phyloP scores from a whole-genome alignment of 2,888 invertebrate genomes.

The Unio delphinus region DNA sequence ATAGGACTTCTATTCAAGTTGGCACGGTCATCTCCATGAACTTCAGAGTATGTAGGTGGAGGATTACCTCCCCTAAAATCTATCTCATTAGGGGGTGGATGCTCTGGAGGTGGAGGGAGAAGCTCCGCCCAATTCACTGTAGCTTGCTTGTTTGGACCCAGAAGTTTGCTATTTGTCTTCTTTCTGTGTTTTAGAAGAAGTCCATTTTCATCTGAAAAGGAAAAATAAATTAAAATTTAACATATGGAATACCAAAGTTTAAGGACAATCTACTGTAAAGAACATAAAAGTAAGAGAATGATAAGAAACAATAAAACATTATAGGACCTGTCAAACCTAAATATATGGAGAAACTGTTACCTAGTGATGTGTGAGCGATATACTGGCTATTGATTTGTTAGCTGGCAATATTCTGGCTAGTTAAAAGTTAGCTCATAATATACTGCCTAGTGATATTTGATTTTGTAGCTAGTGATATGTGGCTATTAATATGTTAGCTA shows the following conservation, averaged over 20 bases:
- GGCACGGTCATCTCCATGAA: slow-evolving; percentile 29
- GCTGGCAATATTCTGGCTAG: too few relatives aligned
- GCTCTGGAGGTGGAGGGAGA: slow-evolving; percentile 72
- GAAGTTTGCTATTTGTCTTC: slow-evolving; percentile 29
- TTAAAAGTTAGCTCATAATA: too few relatives aligned
- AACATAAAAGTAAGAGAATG: too few relatives aligned
- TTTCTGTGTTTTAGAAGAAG: slow-evolving; percentile 54
- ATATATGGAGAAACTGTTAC: too few relatives aligned
- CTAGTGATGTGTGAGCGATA: too few relatives aligned
- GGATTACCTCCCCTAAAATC: slow-evolving; percentile 57
- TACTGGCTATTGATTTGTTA: too few relatives aligned
- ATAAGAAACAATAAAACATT: too few relatives aligned
- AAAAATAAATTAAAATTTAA: neutral
- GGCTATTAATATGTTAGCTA: too few relatives aligned
- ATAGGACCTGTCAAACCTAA: too few relatives aligned
- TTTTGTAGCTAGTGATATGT: too few relatives aligned
- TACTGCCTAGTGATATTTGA: too few relatives aligned
- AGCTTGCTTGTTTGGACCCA: slow-evolving; percentile 56
- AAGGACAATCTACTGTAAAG: neutral
- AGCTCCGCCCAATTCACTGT: slow-evolving; percentile 69
- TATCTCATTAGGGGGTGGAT: slow-evolving; percentile 70
- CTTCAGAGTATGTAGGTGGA: slow-evolving; percentile 36
- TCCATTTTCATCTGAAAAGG: slow-evolving; percentile 59
- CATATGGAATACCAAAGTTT: neutral
- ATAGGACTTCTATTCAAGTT: slow-evolving; percentile 45